Conservation (phyloP, 2,113 vertebrate genomes). For the Paratilapia polleni region DNA sequence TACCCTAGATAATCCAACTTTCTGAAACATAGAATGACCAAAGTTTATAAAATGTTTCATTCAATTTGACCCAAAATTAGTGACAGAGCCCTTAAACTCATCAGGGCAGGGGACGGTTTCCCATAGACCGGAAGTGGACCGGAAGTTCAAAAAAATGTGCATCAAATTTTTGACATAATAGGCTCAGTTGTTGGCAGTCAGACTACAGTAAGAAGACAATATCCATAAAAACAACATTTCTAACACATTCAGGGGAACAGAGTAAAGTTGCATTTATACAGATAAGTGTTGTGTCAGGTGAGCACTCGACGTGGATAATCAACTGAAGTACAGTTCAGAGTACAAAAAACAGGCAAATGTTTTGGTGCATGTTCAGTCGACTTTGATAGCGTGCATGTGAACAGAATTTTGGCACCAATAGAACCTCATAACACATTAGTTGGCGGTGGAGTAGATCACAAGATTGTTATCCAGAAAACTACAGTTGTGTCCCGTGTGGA, state of each 20-base stretch:
- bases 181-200: neutral
- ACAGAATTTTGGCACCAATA: neutral
- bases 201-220: neutral
- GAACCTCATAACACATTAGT: neutral
- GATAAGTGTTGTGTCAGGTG: no score
- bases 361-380: neutral
- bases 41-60: accelerated
- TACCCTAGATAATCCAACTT: accelerated
- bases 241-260: neutral
- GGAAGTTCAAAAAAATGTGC: neutral
- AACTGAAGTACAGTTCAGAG: neutral
- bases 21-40: no score
- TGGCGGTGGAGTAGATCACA: neutral
- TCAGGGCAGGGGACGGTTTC: no score
- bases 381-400: neutral
- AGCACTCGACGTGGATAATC: neutral
- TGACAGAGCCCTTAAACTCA: accelerated
- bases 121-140: no score
- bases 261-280: no score
- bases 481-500: neutral
- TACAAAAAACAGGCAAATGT: neutral
- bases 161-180: neutral
- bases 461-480: neutral
- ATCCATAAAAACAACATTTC: neutral
- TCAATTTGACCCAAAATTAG: no score